These are phyloP conservation scores for Athalia circularis DNA, from an alignment of 2,888 invertebrate genomes.

Conservation along the genomic window DNA sequence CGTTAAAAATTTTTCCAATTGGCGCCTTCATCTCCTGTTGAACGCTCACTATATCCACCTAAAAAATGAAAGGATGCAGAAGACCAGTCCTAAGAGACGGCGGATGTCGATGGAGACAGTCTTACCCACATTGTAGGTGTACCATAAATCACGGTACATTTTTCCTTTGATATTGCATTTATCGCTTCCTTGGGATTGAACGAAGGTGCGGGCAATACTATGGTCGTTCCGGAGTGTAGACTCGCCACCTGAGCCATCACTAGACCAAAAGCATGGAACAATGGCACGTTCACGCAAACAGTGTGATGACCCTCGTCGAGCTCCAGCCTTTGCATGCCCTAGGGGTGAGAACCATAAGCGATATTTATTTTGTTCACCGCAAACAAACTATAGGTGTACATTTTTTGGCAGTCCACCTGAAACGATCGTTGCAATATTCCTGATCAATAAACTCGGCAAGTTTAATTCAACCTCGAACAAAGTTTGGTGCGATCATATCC, in stretches of 20 bases:
- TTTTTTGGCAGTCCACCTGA: not conserved
- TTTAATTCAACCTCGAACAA: too few species aligned
- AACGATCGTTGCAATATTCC: too few species aligned
- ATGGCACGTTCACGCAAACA: conserved; percentile 82
- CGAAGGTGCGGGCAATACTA: conserved; percentile 78
- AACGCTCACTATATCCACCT: conserved; percentile 82
- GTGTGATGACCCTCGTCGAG: conserved; percentile 74
- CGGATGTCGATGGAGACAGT: not conserved
- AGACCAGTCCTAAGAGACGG: not conserved
- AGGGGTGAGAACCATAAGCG: not conserved
- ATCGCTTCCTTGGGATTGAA: conserved; percentile 81
- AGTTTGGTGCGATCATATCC: too few species aligned
- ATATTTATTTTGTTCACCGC: too few species aligned
- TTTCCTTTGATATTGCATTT: conserved; percentile 80
- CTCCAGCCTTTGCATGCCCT: conserved; percentile 70
- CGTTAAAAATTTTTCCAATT: conserved; percentile 76
- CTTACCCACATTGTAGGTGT: conserved; percentile 88
- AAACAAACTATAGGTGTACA: not conserved
- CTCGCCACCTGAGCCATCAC: conserved; percentile 78
- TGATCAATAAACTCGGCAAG: too few species aligned
- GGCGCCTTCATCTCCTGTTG: conserved; percentile 75
- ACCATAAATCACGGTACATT: conserved; percentile 83
- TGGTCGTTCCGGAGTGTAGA: conserved; percentile 78
- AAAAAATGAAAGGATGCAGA: not conserved
- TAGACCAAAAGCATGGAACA: conserved; percentile 90